Conservation (phyloP, 2,797 vertebrate genomes). For the Anniella stebbinsi region DNA sequence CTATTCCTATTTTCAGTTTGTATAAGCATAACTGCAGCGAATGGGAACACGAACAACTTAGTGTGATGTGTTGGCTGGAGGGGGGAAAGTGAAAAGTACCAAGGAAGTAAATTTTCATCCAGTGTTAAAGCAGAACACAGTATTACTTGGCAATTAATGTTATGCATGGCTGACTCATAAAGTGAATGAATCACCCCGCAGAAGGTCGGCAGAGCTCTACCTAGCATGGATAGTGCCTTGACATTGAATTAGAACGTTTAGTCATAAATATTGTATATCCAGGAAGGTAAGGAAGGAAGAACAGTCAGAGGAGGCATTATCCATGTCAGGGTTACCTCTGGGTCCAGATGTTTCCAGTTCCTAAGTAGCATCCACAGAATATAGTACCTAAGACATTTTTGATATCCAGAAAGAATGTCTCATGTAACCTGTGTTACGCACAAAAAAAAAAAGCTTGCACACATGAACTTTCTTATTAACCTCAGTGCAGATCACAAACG, state of each 20-base stretch:
- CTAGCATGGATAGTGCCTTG: slow-evolving; percentile 49
- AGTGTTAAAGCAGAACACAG: slow-evolving; percentile 55
- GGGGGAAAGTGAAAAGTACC: slow-evolving; percentile 44
- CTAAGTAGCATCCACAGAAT: neutral
- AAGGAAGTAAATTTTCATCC: slow-evolving; percentile 66
- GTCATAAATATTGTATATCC: slow-evolving; percentile 68
- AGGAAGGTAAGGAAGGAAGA: slow-evolving; percentile 57
- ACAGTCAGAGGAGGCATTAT: slow-evolving; percentile 40
- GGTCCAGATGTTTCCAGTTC: neutral
- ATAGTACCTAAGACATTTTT: neutral
- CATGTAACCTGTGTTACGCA: neutral
- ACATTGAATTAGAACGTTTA: slow-evolving; percentile 64
- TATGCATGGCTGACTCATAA: slow-evolving; percentile 69
- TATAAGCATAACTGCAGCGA: slow-evolving; percentile 53
- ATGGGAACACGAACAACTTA: slow-evolving; percentile 33
- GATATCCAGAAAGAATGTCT: neutral
- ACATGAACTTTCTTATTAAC: neutral
- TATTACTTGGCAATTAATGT: slow-evolving; percentile 74
- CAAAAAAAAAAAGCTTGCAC: neutral
- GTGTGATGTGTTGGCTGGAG: slow-evolving; percentile 50
- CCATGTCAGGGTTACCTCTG: slow-evolving; percentile 51
- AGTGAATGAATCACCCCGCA: slow-evolving; percentile 73
- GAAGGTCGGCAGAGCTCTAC: slow-evolving; percentile 49
- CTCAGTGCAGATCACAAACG: neutral
- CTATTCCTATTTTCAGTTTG: neutral